Conservation (phyloP, 2,888 invertebrate genomes). For the Steinernema carpocapsae region DNA sequence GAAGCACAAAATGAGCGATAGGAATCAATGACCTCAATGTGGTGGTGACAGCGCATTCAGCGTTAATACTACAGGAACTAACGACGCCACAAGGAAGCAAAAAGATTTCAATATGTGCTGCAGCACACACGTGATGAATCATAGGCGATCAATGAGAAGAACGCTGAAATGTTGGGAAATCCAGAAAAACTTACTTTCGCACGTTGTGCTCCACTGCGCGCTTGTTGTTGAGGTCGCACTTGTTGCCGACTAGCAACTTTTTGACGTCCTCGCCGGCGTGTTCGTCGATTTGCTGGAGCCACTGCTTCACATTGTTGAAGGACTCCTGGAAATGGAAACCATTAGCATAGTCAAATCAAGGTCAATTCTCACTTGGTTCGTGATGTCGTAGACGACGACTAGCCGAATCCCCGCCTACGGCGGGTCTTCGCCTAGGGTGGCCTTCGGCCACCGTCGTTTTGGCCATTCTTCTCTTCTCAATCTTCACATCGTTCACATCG, state of each 20-base stretch:
- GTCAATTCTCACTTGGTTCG: slow-evolving; percentile 80
- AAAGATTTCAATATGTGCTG: not conserved
- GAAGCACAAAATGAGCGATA: not conserved
- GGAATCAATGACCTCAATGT: too few species aligned
- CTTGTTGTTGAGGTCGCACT: slow-evolving; percentile 95
- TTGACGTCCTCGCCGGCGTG: slow-evolving; percentile 99
- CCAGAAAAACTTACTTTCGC: slow-evolving; percentile 80
- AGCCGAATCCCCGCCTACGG: too few species aligned
- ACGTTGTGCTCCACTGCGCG: slow-evolving; percentile 97
- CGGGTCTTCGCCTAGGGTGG: too few species aligned
- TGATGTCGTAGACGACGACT: slow-evolving; percentile 99
- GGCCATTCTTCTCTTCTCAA: too few species aligned
- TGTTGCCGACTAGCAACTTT: slow-evolving; percentile 99
- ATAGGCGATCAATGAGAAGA: not conserved
- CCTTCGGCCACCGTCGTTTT: too few species aligned
- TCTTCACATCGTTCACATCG: too few species aligned
- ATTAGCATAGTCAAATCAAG: not conserved
- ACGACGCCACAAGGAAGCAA: not conserved
- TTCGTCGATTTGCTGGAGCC: slow-evolving; percentile 99
- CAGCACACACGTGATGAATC: not conserved
- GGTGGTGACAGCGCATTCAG: not conserved
- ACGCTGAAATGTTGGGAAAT: not conserved
- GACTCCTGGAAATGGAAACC: slow-evolving; percentile 77
- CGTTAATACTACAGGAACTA: not conserved
- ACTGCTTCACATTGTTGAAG: slow-evolving; percentile 99